Base-by-base conservation (phyloP, 2,888 invertebrate species). In the Polydesmus complanatus region DNA sequence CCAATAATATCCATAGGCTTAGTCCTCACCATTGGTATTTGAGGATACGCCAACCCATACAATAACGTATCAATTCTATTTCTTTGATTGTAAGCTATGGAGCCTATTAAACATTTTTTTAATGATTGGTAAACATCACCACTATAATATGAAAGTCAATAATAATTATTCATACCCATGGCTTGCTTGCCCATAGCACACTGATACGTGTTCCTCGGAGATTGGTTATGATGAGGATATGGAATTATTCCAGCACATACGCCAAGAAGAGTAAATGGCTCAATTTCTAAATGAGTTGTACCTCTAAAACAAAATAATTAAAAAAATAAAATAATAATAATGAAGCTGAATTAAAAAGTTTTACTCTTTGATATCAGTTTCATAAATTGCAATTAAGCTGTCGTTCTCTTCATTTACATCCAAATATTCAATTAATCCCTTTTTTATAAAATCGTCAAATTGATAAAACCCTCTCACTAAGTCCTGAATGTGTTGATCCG, bases 101-200 rank as follows among this genome's bases (percentile, higher is more conserved):
- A 88, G 60, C 92, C 85, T 85, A 69, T 57, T 74, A n/a, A n/a
- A n/a, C n/a, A n/a, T n/a, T n/a, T n/a, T n/a, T n/a, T n/a, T n/a
- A n/a, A n/a, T n/a, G n/a, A n/a, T n/a, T n/a, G n/a, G n/a, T n/a
- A n/a, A n/a, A n/a, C n/a, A n/a, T n/a, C n/a, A n/a, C n/a, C n/a
- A n/a, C n/a, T n/a, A n/a, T n/a, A n/a, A n/a, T n/a, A n/a, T n/a
- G n/a, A n/a, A n/a, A n/a, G n/a, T n/a, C n/a, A n/a, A n/a, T n/a
- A n/a, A n/a, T n/a, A n/a, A n/a, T n/a, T n/a, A n/a, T 11, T 11
- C 52, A 8, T n/a, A 59, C 59, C 97, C 94, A 99, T 98, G 0
- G 98, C 98, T 77, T 98, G 98, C 80, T 99, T 98, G 21, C 98
- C 98, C 98, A 99, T 99, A 77, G 98, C 98, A 75, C 98, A 98